Base-by-base conservation (phyloP, 2,888 invertebrate genomes). In the Lissocephala sabroskyi region DNA sequence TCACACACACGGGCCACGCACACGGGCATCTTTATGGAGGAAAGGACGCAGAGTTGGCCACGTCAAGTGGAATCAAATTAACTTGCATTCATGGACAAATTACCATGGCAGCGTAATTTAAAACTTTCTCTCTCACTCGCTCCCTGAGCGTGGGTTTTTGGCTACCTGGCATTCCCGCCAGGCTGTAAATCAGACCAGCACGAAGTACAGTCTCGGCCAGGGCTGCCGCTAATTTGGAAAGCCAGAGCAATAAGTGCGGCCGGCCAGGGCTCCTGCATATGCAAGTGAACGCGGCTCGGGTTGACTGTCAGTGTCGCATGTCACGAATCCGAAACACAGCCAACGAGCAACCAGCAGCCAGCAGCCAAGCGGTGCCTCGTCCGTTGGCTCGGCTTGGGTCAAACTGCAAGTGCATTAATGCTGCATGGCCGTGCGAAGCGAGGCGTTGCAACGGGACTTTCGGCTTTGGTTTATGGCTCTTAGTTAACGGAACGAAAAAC, bases 31-130 rank as follows among this genome's bases (percentile, higher is more conserved):
- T 7, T 23, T 7, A 30, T 10, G 30, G 4, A 30, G n/a, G n/a
- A 30, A 4, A 30, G 11, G 11, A 3, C 3, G 30, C 9, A 35
- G 9, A 17, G 9, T 14, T 16, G 16, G 9, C 23, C 23, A 5
- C 23, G 23, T 23, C 23, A 36, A 49, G 36, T 30, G 40, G 36
- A 49, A 49, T 49, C 49, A 43, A 49, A 49, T 49, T 43, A 49
- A 49, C 40, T 39, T 36, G 43, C 37, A 41, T 47, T 47, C 47
- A 47, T 41, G 37, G 29, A n/a, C 47, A 42, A 47, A 47, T 47
- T 47, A 41, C 47, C 47, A 39, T 33, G 45, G 49, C 32, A 26
- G 30, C 32, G 42, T 36, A 43, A 49, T 49, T 37, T 43, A 43
- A 49, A 40, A 42, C 39, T 39, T 9, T 26, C 36, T 26, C 7